phyloP scores from a whole-genome alignment of 2,113 vertebrate genomes.

The Chroicocephalus ridibundus region DNA sequence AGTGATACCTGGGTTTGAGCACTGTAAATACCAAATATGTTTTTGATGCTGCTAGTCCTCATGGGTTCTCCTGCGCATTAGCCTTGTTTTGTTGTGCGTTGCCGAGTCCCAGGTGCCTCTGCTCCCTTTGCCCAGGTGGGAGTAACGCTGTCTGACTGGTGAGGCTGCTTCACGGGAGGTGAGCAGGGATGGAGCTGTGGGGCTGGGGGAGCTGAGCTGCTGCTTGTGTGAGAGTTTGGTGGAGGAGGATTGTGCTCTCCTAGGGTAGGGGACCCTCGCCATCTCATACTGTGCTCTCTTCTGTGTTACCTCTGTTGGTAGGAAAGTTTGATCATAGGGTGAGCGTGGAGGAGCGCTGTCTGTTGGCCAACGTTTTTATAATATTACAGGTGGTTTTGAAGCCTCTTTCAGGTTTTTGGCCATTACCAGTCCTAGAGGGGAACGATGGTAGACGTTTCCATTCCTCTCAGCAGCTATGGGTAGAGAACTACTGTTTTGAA shows the following conservation, averaged over 20 bases:
- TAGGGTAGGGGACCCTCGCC: not conserved
- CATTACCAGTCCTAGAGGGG: not conserved
- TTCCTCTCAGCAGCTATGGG: not conserved
- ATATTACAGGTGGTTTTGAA: not conserved
- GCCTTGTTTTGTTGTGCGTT: not conserved
- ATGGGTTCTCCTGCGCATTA: rapidly evolving
- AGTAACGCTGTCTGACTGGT: rapidly evolving
- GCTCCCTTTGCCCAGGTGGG: not conserved
- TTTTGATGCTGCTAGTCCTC: not conserved
- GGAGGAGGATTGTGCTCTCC: not conserved
- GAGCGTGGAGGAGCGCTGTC: not conserved
- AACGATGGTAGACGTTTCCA: not conserved
- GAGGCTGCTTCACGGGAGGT: not conserved
- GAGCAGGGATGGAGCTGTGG: not conserved
- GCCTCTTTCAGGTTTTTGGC: not conserved
- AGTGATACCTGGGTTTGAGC: not conserved
- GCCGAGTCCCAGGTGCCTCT: not conserved
- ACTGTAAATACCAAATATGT: rapidly evolving
- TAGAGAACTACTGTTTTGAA: not conserved
- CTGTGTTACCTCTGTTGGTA: not conserved
- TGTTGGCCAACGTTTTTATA: not conserved
- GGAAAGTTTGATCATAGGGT: not conserved
- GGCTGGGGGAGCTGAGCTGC: not conserved
- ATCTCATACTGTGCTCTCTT: not conserved
- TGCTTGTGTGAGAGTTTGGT: not conserved